A percentile compares a stretch with the other conserved stretches of the same genome.
phyloP scores from a whole-genome alignment of 2,797 vertebrate species.

The Chromis chromis region DNA sequence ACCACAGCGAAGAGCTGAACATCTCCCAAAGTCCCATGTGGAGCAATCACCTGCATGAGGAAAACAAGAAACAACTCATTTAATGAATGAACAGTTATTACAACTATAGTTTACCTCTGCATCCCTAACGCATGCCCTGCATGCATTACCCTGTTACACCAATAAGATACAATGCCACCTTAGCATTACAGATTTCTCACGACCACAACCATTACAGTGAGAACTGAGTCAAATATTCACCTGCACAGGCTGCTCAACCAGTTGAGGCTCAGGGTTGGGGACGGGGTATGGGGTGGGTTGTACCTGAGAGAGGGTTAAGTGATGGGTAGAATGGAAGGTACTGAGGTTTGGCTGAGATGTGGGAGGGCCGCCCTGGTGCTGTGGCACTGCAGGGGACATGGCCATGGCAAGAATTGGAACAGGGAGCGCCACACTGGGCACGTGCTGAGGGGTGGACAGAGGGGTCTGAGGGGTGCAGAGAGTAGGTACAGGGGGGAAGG shows the following conservation, averaged over 20 bases:
- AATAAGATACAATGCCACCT: slow-evolving; percentile 44
- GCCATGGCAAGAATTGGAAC: slow-evolving; percentile 69
- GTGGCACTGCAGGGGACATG: slow-evolving; percentile 62
- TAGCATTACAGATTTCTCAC: slow-evolving; percentile 50
- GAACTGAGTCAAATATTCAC: slow-evolving; percentile 80
- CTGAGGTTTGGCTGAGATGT: slow-evolving; percentile 66
- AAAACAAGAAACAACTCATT: slow-evolving; percentile 33
- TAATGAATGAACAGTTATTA: slow-evolving; percentile 5
- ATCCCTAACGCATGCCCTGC: slow-evolving; percentile 45
- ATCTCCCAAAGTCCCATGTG: slow-evolving; percentile 63
- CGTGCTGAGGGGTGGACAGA: slow-evolving; percentile 71
- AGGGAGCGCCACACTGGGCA: slow-evolving; percentile 55
- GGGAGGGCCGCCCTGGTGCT: slow-evolving; percentile 66
- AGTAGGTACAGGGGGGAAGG: slow-evolving; percentile 51
- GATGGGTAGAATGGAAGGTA: slow-evolving; percentile 67
- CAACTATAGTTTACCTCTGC: slow-evolving; percentile 20
- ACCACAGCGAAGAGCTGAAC: slow-evolving; percentile 52
- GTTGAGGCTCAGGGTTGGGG: slow-evolving; percentile 77
- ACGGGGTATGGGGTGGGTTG: slow-evolving; percentile 70
- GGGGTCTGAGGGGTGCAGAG: slow-evolving; percentile 76
- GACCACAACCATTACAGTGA: slow-evolving; percentile 65
- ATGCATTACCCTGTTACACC: slow-evolving; percentile 53
- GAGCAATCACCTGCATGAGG: slow-evolving; percentile 52
- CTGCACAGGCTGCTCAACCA: slow-evolving; percentile 81
- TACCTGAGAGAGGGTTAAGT: slow-evolving; percentile 77